phyloP scores from a whole-genome alignment of 2,113 vertebrate species.

The Gallinago undulata region DNA sequence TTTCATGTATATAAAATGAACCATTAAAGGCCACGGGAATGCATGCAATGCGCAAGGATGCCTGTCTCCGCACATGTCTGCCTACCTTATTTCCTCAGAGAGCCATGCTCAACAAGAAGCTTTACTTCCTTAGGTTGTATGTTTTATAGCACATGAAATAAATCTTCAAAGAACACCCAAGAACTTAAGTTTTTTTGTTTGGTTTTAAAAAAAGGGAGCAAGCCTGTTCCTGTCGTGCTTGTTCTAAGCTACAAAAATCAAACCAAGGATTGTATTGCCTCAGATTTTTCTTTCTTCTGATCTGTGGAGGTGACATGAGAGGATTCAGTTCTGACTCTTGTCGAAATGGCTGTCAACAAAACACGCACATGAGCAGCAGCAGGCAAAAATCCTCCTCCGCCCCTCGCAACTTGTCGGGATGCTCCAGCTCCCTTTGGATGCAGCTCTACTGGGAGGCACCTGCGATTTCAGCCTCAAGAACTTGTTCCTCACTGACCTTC shows the following conservation, averaged over 20 bases:
- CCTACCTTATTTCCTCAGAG: not conserved
- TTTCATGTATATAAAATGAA: not conserved
- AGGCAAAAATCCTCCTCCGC: not conserved
- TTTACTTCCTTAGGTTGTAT: not conserved
- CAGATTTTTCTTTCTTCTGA: not conserved
- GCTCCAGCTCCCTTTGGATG: not conserved
- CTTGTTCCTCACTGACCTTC: not conserved
- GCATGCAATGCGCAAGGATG: not conserved
- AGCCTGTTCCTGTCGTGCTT: not conserved
- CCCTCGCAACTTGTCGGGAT: not conserved
- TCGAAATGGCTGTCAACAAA: not conserved
- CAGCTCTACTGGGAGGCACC: not conserved
- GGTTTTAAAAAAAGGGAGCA: not conserved
- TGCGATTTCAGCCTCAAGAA: not conserved
- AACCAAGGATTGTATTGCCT: not conserved
- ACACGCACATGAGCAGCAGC: not conserved
- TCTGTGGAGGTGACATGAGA: not conserved
- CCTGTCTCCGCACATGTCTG: not conserved
- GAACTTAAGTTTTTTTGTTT: not conserved
- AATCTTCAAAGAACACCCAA: not conserved
- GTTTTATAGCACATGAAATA: not conserved
- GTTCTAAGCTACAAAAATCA: not conserved
- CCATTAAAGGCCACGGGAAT: not conserved
- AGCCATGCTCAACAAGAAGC: not conserved
- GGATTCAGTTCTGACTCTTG: not conserved